Percentiles rank a stretch among this genome's conserved stretches.
Conservation (phyloP, 2,113 vertebrate species). For the Diglossa brunneiventris region DNA sequence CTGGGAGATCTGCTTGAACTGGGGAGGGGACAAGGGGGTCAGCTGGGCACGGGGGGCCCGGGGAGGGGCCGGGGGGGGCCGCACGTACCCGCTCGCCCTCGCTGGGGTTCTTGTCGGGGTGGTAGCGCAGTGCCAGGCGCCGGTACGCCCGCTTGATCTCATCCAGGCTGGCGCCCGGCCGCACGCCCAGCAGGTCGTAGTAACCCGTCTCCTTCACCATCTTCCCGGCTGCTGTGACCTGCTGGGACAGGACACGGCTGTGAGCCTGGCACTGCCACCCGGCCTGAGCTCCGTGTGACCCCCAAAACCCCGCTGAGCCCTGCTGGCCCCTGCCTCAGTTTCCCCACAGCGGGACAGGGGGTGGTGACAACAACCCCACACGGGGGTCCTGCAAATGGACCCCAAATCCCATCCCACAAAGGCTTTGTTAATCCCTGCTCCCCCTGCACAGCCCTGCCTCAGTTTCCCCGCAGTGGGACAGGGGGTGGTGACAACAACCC, state of each 20-base stretch:
- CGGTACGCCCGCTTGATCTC: conserved; percentile 70
- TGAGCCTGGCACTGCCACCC: too few species aligned
- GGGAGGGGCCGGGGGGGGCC: neutral
- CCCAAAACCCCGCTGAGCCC: rapidly evolving
- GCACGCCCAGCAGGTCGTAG: conserved; percentile 65
- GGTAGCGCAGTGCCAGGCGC: conserved; percentile 63
- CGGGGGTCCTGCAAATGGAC: neutral
- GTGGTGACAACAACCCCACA: neutral
- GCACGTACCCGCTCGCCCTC: conserved; percentile 63
- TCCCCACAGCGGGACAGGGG: too few species aligned
- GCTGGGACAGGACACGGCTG: neutral
- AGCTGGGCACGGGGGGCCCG: rapidly evolving
- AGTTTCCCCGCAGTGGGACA: too few species aligned
- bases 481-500: too few species aligned
- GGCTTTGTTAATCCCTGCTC: too few species aligned
- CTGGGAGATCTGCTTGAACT: conserved; percentile 74
- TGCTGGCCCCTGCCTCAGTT: neutral
- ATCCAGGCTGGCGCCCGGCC: conserved; percentile 46
- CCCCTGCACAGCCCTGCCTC: too few species aligned
- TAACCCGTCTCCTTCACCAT: conserved; percentile 72
- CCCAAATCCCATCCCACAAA: neutral
- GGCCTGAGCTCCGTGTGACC: neutral
- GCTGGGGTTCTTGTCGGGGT: conserved; percentile 70
- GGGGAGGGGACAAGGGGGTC: neutral
- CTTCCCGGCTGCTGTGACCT: neutral